phyloP scores from a whole-genome alignment of 1,140 invertebrate species.

The Daktulosphaira vitifoliae region DNA sequence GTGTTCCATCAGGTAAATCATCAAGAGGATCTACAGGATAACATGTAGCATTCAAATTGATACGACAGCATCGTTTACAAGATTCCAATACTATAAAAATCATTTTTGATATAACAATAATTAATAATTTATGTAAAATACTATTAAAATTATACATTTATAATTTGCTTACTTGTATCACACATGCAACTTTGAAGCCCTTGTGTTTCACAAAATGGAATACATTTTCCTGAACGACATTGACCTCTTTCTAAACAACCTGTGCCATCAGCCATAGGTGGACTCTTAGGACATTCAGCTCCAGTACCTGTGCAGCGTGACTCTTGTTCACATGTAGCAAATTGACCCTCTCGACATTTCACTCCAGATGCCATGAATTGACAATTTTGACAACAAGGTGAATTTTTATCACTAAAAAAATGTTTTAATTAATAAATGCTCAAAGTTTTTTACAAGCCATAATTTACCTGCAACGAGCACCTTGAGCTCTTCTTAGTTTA shows the following conservation, averaged over 20 bases:
- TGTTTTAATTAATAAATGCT: neutral
- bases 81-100: constrained; percentile 61
- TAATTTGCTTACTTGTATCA: constrained; percentile 63
- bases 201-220: constrained; percentile 87
- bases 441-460: neutral
- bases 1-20: constrained; percentile 83
- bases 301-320: constrained; percentile 65
- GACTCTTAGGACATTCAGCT: constrained; percentile 66
- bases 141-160: neutral
- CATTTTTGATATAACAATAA: neutral
- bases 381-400: constrained; percentile 85
- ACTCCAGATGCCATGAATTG: constrained; percentile 68
- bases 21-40: constrained; percentile 78
- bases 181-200: constrained; percentile 90
- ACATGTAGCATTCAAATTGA: constrained; percentile 83
- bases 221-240: constrained; percentile 74
- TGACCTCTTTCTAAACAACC: constrained; percentile 79
- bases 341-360: constrained; percentile 79
- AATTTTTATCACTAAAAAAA: constrained; percentile 75
- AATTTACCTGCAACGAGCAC: constrained; percentile 69
- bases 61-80: constrained; percentile 82
- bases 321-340: constrained; percentile 82
- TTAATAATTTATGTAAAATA: neutral
- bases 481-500: constrained; percentile 66
- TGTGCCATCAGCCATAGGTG: constrained; percentile 78